phyloP scores from a whole-genome alignment of 2,113 vertebrate genomes.

The Brienomyrus longianalis region DNA sequence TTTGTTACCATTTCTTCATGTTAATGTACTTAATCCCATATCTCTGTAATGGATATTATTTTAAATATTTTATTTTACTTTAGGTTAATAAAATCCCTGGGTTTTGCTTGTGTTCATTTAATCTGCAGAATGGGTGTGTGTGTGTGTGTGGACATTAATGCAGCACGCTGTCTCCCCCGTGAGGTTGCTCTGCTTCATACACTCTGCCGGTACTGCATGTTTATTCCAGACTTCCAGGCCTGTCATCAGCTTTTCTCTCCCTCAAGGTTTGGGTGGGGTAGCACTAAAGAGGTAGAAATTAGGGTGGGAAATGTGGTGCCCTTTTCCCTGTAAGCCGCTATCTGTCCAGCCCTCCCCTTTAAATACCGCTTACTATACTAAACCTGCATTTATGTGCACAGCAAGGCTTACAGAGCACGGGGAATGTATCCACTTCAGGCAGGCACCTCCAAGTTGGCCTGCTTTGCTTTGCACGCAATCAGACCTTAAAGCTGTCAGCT shows the following conservation, averaged over 20 bases:
- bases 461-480: too few species aligned
- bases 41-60: not conserved
- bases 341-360: slow-evolving; percentile 44
- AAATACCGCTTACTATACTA: slow-evolving; percentile 61
- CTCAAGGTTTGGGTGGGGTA: slow-evolving; percentile 38
- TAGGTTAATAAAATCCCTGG: not conserved
- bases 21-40: not conserved
- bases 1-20: not conserved
- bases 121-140: not conserved
- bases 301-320: slow-evolving; percentile 32
- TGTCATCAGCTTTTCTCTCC: slow-evolving; percentile 19
- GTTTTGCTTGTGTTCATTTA: not conserved
- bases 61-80: not conserved
- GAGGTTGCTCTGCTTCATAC: not conserved
- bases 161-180: not conserved
- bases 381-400: slow-evolving; percentile 63
- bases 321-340: slow-evolving; percentile 37
- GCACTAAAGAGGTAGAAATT: slow-evolving; percentile 38
- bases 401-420: slow-evolving; percentile 28
- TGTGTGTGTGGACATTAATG: not conserved
- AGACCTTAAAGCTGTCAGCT: not conserved
- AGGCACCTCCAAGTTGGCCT: not conserved
- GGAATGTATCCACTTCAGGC: not conserved
- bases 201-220: not conserved
- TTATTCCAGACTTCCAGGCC: not conserved